These are phyloP conservation scores for Macrocentrus cingulum DNA, from an alignment of 1,140 invertebrate species.

Conservation along the genomic window DNA sequence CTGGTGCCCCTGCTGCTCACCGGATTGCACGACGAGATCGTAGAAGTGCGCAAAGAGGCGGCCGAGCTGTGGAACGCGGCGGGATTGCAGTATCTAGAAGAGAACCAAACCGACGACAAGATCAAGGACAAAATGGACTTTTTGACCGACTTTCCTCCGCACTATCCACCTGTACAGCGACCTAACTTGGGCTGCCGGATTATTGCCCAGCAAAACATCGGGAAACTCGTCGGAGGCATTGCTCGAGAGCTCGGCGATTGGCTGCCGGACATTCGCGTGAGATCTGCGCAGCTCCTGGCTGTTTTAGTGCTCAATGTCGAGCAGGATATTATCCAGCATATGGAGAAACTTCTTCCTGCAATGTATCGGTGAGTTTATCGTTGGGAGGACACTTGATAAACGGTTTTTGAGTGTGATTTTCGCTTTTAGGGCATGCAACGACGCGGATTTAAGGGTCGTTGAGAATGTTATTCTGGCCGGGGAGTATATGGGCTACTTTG, in stretches of 20 bases:
- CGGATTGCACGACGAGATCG: constrained; percentile 71
- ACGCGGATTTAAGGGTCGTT: constrained; percentile 66
- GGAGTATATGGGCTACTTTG: constrained; percentile 74
- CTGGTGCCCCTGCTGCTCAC: constrained; percentile 77
- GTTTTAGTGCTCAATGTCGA: constrained; percentile 71
- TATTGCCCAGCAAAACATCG: constrained; percentile 69
- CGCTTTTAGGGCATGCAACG: constrained; percentile 55
- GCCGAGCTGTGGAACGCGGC: constrained; percentile 67
- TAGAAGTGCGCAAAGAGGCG: constrained; percentile 64
- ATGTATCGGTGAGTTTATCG: constrained; percentile 56
- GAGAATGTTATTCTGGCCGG: constrained; percentile 66
- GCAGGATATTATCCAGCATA: constrained; percentile 69
- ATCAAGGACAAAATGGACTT: constrained; percentile 75
- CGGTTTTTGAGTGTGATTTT: constrained; percentile 12
- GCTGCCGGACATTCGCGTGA: constrained; percentile 70
- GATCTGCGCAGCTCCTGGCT: constrained; percentile 73
- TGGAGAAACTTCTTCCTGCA: constrained; percentile 62
- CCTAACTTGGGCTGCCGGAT: constrained; percentile 76
- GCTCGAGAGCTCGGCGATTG: constrained; percentile 72
- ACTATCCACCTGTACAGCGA: constrained; percentile 70
- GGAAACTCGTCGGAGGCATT: constrained; percentile 69
- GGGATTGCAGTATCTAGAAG: constrained; percentile 69
- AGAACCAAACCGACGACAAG: constrained; percentile 77
- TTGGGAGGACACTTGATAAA: constrained; percentile 3
- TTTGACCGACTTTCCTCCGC: constrained; percentile 57